Evolutionary conservation across 2,797 vertebrate species (phyloP).

Genomic region (Cetoscarus ocellatus): DNA sequence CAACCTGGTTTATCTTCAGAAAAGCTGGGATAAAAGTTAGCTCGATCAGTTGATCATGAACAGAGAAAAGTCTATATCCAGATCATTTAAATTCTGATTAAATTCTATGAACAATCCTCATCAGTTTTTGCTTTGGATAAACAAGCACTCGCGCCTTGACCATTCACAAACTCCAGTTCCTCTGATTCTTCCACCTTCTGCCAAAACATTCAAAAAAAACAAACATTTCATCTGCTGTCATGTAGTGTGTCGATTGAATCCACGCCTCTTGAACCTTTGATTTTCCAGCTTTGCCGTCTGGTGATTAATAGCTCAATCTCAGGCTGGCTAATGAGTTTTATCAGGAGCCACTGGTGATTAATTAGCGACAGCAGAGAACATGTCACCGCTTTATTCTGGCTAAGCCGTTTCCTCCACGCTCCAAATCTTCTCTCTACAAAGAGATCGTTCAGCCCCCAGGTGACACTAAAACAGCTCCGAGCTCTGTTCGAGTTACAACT

Average conservation of each 20-base stretch:
- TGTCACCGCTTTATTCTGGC: constrained; percentile 70
- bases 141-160: constrained; percentile 19
- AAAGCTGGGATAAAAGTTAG: too few relatives aligned
- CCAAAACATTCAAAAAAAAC: constrained; percentile 3
- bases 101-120: too few relatives aligned
- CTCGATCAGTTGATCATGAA: too few relatives aligned
- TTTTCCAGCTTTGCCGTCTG: constrained; percentile 48
- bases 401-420: constrained; percentile 58
- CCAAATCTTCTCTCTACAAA: constrained; percentile 43
- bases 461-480: constrained; percentile 47
- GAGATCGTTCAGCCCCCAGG: constrained; percentile 50
- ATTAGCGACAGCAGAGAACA: constrained; percentile 77
- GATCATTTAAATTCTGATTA: too few relatives aligned
- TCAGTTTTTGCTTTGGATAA: constrained; percentile 15
- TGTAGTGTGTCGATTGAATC: constrained; percentile 39
- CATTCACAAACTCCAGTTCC: constrained; percentile 8
- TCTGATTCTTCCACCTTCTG: constrained; percentile 14
- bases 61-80: too few relatives aligned
- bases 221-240: constrained; percentile 28
- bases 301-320: constrained; percentile 81
- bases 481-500: constrained; percentile 34
- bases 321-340: constrained; percentile 79
- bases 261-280: constrained; percentile 58
- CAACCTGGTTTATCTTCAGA: too few relatives aligned
- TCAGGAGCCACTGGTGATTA: constrained; percentile 81